These are phyloP conservation scores for Amphiprion ocellaris DNA, from an alignment of 2,113 vertebrate species.

Conservation along the genomic window DNA sequence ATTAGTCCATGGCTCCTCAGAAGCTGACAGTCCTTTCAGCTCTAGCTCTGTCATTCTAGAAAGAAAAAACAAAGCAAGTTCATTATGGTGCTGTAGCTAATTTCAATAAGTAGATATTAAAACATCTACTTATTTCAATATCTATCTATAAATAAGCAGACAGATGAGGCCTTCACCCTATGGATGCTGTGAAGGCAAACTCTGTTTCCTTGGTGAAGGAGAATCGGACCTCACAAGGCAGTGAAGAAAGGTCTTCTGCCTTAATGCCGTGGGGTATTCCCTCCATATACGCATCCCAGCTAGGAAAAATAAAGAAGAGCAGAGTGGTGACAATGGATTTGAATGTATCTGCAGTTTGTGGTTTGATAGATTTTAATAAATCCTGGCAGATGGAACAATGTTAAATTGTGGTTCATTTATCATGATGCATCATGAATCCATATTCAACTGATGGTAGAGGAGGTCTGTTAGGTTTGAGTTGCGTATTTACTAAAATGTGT, in stretches of 20 bases:
- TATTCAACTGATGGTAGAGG: neutral
- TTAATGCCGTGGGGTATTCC: constrained; percentile 67
- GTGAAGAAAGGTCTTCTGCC: neutral
- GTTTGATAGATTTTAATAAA: too few species aligned
- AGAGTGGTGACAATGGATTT: neutral
- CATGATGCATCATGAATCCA: neutral
- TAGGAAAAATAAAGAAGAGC: constrained; percentile 23
- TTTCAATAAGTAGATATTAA: neutral
- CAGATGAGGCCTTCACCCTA: constrained; percentile 46
- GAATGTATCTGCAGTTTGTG: too few species aligned
- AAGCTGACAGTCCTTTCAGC: constrained; percentile 48
- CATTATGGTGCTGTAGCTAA: neutral
- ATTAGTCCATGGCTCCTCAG: constrained; percentile 43
- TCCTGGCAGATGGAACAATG: too few species aligned
- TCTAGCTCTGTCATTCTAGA: constrained; percentile 65
- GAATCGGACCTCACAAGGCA: constrained; percentile 70
- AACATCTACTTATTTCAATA: too few species aligned
- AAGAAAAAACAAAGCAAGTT: neutral
- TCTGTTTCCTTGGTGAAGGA: constrained; percentile 69
- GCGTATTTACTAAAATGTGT: neutral
- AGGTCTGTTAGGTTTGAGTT: neutral
- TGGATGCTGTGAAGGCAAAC: constrained; percentile 25
- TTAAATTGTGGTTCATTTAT: too few species aligned
- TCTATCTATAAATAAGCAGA: neutral
- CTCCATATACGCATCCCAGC: constrained; percentile 62